These are phyloP conservation scores for Ia io DNA, from an alignment of 2,113 vertebrate species.

Conservation along the genomic window DNA sequence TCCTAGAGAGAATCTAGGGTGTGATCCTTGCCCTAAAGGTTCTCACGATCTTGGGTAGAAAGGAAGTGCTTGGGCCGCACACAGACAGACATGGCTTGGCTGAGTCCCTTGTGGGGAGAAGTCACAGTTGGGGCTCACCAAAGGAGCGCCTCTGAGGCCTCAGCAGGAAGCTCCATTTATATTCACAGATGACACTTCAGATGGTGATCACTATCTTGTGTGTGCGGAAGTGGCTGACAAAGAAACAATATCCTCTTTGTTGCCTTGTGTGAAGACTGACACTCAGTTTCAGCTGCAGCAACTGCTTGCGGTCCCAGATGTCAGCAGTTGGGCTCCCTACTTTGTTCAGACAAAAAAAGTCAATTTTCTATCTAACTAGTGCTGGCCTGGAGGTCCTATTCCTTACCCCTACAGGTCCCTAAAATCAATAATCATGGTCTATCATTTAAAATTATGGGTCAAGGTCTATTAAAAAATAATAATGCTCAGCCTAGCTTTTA, in stretches of 20 bases:
- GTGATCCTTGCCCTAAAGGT: background rate
- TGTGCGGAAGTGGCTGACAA: conserved; percentile 10
- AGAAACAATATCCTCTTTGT: background rate
- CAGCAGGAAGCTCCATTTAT: background rate
- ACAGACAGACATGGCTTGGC: background rate
- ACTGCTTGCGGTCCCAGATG: background rate
- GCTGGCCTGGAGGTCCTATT: background rate
- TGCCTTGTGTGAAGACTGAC: background rate
- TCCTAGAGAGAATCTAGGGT: background rate
- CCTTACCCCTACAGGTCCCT: background rate
- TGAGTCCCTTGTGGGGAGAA: background rate
- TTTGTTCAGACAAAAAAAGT: background rate
- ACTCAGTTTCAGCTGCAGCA: background rate
- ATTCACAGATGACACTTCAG: background rate
- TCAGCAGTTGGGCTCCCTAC: background rate
- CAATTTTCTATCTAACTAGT: background rate
- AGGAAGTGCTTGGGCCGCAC: background rate
- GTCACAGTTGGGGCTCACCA: background rate
- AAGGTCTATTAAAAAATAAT: background rate
- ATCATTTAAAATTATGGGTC: background rate
- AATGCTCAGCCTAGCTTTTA: background rate
- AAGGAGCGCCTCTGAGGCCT: background rate
- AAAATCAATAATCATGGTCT: background rate
- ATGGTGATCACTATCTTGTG: background rate
- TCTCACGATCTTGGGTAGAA: background rate